Percentiles rank a stretch among this genome's conserved stretches.
Conservation (phyloP, 2,888 invertebrate species). For the Drosophila mayaguana region DNA sequence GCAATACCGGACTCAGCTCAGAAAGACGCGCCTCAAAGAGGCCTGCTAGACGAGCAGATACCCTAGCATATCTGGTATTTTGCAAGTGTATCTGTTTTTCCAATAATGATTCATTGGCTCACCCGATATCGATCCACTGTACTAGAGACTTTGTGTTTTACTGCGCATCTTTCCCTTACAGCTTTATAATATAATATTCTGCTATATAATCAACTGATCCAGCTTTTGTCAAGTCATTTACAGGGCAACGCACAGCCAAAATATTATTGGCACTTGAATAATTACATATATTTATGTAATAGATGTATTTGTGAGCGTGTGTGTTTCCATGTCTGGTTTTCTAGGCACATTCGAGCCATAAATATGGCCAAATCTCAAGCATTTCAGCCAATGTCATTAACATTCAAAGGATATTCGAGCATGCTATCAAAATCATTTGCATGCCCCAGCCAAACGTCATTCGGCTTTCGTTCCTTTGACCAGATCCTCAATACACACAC, state of each 20-base stretch:
- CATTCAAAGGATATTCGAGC: conserved; percentile 25
- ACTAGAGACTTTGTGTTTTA: too few species aligned
- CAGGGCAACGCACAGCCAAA: neutral
- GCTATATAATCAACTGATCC: too few species aligned
- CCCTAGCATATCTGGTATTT: too few species aligned
- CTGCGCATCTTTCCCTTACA: too few species aligned
- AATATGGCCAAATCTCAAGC: conserved; percentile 8
- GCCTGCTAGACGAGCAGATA: neutral
- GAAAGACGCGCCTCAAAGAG: neutral
- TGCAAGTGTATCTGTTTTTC: too few species aligned
- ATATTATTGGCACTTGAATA: neutral
- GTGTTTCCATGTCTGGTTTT: neutral
- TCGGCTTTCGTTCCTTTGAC: conserved; percentile 25
- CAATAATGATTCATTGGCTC: too few species aligned
- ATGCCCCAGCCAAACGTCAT: conserved; percentile 30
- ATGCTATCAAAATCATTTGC: conserved; percentile 33
- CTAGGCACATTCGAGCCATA: neutral
- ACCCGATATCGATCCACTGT: too few species aligned
- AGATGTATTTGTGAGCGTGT: neutral
- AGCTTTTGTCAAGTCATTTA: neutral
- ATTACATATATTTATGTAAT: too few species aligned
- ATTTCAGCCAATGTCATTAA: conserved; percentile 1
- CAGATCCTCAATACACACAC: neutral
- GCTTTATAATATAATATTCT: too few species aligned
- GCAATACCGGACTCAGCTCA: neutral